phyloP scores from a whole-genome alignment of 2,113 vertebrate genomes.

The mouse (Mus musculus) region DNA sequence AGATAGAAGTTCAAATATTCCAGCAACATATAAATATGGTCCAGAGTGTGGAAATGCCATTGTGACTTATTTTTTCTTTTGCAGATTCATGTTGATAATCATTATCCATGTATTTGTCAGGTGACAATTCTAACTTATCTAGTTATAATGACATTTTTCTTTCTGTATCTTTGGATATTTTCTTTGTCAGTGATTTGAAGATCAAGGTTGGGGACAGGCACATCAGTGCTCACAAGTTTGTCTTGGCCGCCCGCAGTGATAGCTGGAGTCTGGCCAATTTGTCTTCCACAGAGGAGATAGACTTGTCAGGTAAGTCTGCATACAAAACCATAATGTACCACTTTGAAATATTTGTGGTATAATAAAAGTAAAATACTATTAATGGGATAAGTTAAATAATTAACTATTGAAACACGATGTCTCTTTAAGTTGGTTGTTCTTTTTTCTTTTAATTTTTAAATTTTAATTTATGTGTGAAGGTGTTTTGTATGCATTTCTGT shows the following conservation, averaged over 20 bases:
- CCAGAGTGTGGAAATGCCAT: not conserved
- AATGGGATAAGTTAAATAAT: not conserved
- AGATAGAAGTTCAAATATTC: slow-evolving; percentile 6
- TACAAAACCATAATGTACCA: slow-evolving; percentile 2
- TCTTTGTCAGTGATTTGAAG: slow-evolving; percentile 93
- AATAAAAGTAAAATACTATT: not conserved
- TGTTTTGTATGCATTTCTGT: not conserved
- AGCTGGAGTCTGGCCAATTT: slow-evolving; percentile 94
- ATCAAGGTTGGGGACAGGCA: slow-evolving; percentile 91
- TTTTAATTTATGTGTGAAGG: not conserved
- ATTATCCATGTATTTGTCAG: not conserved
- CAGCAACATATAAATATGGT: not conserved
- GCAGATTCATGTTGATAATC: not conserved
- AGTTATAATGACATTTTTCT: slow-evolving; percentile 5
- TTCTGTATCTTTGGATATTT: not conserved
- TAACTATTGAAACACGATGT: not conserved
- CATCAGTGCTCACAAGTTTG: slow-evolving; percentile 96
- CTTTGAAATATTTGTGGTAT: not conserved
- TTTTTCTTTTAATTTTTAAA: not conserved
- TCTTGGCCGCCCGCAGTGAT: slow-evolving; percentile 97
- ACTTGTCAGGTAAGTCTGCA: slow-evolving; percentile 93
- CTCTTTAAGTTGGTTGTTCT: not conserved
- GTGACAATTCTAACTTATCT: not conserved
- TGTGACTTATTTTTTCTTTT: slow-evolving; percentile 31
- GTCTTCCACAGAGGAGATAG: slow-evolving; percentile 92